Base-by-base conservation (phyloP, 2,888 invertebrate species). In the Acholoe squamosa region DNA sequence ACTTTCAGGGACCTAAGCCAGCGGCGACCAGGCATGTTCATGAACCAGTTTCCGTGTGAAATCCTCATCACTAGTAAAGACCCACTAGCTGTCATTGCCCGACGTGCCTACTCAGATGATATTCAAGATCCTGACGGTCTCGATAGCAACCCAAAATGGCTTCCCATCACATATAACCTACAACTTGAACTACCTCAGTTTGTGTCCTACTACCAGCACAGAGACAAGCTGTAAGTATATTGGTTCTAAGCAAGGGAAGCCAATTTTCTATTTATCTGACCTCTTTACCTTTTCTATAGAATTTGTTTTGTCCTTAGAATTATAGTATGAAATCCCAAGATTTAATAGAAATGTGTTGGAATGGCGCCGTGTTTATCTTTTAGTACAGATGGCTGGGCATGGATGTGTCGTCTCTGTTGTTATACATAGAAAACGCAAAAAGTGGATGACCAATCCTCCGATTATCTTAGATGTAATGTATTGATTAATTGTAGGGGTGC, bases 1-100 rank as follows among this genome's bases (percentile, higher is more conserved):
- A 43, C 61, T 25, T 84, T 25, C 92, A 95, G 95, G 86, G 93
- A 93, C 22, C 91, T 94, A 25, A 94, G 93, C 91, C 92, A 93
- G 91, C 93, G 93, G 7, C 92, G 91, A 7, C 94, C 93, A 31
- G 92, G 91, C 7, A 92, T 92, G 33, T 92, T 97, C 95, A 96
- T 99, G 0, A 99, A 99, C 96, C 99, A 99, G 96, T 99, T 98
- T 96, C 99, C 99, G 0, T 98, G 97, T 96, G 99, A 99, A 95
- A 97, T 97, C 96, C 97, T 98, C 0, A 94, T 99, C 14, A 99
- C 98, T 3, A 97, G 98, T 14, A 99, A 99, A 96, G 98, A 99
- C 96, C 96, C 99, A 34, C 95, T 99, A 43, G 97, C 97, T 90
- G 96, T 98, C 92, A 96, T 97, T 0, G 97, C 97, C 80, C 96